Evolutionary conservation across 2,888 invertebrate genomes (phyloP), one percentile per base, ranked within the genome.

Genomic region (Tinea pellionella): DNA sequence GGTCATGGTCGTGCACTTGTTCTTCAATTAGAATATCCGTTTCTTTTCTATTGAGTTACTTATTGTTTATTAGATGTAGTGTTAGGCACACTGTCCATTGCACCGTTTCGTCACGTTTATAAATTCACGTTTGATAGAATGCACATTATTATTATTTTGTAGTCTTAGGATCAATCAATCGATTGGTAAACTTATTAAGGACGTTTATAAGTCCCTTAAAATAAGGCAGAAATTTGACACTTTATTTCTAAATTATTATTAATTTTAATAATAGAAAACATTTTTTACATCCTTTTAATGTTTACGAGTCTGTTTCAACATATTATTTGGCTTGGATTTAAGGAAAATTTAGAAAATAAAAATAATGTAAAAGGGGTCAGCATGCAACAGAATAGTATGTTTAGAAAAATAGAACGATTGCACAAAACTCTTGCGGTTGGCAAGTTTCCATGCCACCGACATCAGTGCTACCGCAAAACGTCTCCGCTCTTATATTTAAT

Each of bases 401-500:
- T 80, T 78, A 79, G 75, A 85, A 86, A 86, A 86, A 86, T 86
- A 79, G 87, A 83, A 71, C 86, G 86, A 83, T 87, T 87, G 85
- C 87, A 85, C 74, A 87, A 87, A 84, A 80, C 77, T 76, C 62
- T 68, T 18, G 53, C 53, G 53, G 53, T 24, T 53, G 53, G 53
- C 53, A 18, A 24, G 7, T 1, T 66, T 80, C 87, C 87, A 86
- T 9, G 19, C 24, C 53, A 53, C 53, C 24, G n/a, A n/a, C 2
- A 51, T n/a, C 51, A 16, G 24, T 51, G 41, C 41, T 41, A 41
- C 41, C 41, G 9, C 41, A 47, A 47, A n/a, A 47, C 15, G 16
- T 47, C 16, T 47, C 15, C 47, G 6, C 47, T 47, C 1, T 47
- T 15, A 13, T 47, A 47, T 47, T 47, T 47, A 47, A 47, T 47